Evolutionary conservation across 2,797 vertebrate species (phyloP), one percentile per base, ranked within the genome.

Genomic region (Spizella passerina): DNA sequence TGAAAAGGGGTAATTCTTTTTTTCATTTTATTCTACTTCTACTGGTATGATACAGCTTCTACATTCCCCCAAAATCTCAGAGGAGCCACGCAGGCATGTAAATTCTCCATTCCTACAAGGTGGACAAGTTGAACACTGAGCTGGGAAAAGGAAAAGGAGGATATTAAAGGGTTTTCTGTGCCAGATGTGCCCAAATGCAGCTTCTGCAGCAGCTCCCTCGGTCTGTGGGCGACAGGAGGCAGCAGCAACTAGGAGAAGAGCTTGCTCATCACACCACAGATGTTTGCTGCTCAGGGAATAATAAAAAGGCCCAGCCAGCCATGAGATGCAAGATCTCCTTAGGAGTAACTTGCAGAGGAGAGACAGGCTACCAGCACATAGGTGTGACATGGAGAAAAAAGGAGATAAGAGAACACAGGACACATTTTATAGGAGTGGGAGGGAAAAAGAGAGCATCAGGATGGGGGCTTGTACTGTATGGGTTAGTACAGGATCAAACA

Each of bases 401-500:
- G 7, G 32, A 73, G 6, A 63, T 22, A 10, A 21, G 26, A 34
- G 12, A 82, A 80, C 49, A 63, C 0, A 24, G 32, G 41, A 32
- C 30, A 39, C 3, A 16, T 23, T 26, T 72, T 18, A 50, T 3
- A 34, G 0, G 2, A 32, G 17, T 24, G 17, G 17, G 30, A 59
- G 6, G 32, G 39, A 88, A 30, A 38, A 68, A 75, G 12, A 61
- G 9, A 73, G n/a, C 38, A 82, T 8, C 16, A 52, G 38, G 52
- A 66, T 4, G 8, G 24, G n/a, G 5, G 3, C 4, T 7, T 56
- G 8, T 14, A 19, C 9, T 10, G 13, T n/a, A 6, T 1, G 70
- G 12, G 14, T 36, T 64, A 82, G 22, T 22, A 38, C 4, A 78
- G 22, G 13, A 39, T 84, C 50, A 32, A 38, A 57, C 0, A 52